Conservation (phyloP, 2,888 invertebrate genomes). For the Cheiracanthium punctorium region DNA sequence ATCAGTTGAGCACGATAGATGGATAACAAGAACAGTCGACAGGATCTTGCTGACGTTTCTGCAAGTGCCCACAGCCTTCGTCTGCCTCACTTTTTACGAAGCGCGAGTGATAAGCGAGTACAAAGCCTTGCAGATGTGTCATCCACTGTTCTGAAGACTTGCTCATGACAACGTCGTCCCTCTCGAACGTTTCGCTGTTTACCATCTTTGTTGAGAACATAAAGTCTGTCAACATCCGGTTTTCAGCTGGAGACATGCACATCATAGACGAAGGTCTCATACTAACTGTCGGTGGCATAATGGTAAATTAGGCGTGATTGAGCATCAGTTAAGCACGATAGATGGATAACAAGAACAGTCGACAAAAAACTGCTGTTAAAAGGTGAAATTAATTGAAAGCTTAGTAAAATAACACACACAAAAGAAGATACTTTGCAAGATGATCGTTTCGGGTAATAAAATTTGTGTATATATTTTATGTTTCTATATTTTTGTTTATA, state of each 20-base stretch:
- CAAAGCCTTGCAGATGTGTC: background rate
- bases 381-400: no score
- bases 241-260: background rate
- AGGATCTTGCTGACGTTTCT: background rate
- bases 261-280: background rate
- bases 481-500: no score
- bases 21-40: no score
- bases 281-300: background rate
- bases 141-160: background rate
- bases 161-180: background rate
- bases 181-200: background rate
- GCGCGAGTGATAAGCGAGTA: background rate
- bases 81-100: background rate
- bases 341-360: no score
- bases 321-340: background rate
- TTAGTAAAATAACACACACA: no score
- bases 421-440: no score
- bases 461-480: no score
- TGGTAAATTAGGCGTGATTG: background rate
- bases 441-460: no score
- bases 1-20: background rate
- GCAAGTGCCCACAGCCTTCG: background rate
- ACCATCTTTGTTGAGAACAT: background rate
- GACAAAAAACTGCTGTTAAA: no score
- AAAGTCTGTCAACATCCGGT: background rate